A percentile compares a stretch with the other conserved stretches of the same genome.
These are phyloP conservation scores for Psophia crepitans DNA, from an alignment of 2,113 vertebrate genomes.

Conservation along the genomic window DNA sequence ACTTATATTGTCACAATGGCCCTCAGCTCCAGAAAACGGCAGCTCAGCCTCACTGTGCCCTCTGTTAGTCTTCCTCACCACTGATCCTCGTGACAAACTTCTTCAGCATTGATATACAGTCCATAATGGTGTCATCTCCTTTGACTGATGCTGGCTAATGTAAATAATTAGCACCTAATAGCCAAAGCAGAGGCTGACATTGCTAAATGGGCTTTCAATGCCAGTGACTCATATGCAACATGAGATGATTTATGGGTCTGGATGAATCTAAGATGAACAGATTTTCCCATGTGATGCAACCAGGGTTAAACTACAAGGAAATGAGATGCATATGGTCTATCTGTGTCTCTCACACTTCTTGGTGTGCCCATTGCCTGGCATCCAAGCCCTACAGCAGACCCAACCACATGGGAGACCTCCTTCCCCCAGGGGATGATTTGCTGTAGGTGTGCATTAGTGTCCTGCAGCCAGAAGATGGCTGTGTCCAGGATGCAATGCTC, in stretches of 20 bases:
- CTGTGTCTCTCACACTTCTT: neutral
- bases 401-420: neutral
- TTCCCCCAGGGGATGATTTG: neutral
- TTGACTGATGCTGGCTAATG: neutral
- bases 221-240: neutral
- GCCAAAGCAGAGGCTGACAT: neutral
- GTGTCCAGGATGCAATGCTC: neutral
- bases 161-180: neutral
- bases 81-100: neutral
- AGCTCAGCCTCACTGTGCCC: neutral
- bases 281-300: neutral
- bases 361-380: neutral
- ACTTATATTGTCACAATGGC: neutral
- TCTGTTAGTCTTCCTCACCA: neutral
- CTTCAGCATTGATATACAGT: neutral
- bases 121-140: neutral
- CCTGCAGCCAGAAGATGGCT: neutral
- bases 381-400: neutral
- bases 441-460: neutral
- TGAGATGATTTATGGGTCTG: neutral
- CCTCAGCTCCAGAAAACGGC: neutral
- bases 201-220: neutral
- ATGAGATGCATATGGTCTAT: neutral
- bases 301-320: neutral
- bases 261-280: neutral